A percentile compares a stretch with the other conserved stretches of the same genome.
Evolutionary conservation across 2,113 vertebrate genomes (phyloP).

Genomic region (Canis aureus): DNA sequence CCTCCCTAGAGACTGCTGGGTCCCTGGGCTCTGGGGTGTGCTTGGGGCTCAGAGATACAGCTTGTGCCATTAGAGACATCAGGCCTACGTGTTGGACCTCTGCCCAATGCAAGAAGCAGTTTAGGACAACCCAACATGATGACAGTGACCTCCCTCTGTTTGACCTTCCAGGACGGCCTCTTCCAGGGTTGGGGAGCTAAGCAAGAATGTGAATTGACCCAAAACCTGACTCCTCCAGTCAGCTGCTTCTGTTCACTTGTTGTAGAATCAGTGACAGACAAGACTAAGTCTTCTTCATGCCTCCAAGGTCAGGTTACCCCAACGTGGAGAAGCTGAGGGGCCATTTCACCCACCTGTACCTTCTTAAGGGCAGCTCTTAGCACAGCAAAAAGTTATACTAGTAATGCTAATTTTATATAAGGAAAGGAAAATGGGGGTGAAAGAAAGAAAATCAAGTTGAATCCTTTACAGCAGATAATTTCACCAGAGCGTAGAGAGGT

Average conservation of each 20-base stretch:
- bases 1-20: fast-evolving
- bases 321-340: fast-evolving
- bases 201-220: neutral
- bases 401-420: neutral
- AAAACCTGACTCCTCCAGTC: fast-evolving
- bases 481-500: neutral
- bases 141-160: neutral
- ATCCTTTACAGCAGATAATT: neutral
- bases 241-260: neutral
- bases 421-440: neutral
- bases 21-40: neutral
- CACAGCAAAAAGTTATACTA: neutral
- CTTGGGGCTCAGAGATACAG: neutral
- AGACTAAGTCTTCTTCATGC: neutral
- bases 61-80: fast-evolving
- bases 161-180: neutral
- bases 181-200: neutral
- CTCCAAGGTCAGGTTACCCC: neutral
- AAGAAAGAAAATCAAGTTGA: neutral
- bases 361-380: neutral
- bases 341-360: neutral
- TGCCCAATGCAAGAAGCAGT: too few species aligned
- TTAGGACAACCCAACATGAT: neutral
- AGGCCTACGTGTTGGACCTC: neutral
- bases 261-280: fast-evolving